Evolutionary conservation across 2,113 vertebrate genomes (phyloP).

Genomic region (Odontophorus gujanensis): DNA sequence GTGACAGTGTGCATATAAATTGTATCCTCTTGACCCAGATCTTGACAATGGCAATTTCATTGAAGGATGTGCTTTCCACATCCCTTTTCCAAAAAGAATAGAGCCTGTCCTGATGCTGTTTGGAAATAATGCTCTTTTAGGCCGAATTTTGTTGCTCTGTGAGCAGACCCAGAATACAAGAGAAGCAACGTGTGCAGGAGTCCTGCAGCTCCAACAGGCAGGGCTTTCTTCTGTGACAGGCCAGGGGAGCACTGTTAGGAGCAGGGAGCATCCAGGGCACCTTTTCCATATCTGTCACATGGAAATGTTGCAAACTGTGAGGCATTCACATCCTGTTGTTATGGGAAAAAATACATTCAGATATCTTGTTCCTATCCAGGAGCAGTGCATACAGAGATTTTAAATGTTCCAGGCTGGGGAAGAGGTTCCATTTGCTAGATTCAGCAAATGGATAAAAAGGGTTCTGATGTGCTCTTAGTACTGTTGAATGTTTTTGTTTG

Average conservation of each 20-base stretch:
- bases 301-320: background rate
- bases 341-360: background rate
- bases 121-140: background rate
- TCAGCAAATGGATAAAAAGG: background rate
- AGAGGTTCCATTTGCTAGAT: background rate
- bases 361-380: background rate
- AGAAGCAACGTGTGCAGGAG: background rate
- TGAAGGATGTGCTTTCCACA: background rate
- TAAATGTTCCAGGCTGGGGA: background rate
- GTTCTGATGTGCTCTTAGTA: background rate
- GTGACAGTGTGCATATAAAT: background rate
- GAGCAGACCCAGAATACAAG: background rate
- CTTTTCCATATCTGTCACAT: background rate
- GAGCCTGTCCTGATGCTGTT: background rate
- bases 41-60: background rate
- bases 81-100: background rate
- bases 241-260: background rate
- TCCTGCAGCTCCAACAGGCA: background rate
- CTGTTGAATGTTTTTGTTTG: conserved; percentile 19
- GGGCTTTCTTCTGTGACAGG: background rate
- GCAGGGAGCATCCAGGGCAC: background rate
- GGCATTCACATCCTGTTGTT: background rate
- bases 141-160: background rate
- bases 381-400: background rate
- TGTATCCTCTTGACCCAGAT: background rate